phyloP scores from a whole-genome alignment of 1,140 invertebrate species.

The Xylocopa sonorina region DNA sequence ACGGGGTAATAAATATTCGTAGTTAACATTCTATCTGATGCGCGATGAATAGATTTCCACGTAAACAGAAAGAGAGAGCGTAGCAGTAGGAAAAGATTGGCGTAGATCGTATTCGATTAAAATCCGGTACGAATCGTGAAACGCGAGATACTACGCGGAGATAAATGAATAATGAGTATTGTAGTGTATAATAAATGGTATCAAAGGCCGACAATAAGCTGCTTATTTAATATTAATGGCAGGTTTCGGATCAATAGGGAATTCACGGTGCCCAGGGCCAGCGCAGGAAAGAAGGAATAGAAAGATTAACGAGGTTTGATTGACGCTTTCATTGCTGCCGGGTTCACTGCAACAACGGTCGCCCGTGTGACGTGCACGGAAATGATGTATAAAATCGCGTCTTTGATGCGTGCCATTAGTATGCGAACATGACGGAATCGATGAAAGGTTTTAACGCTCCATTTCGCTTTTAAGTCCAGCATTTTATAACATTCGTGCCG shows the following conservation, averaged over 20 bases:
- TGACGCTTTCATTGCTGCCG: constrained; percentile 52
- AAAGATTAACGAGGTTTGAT: constrained; percentile 54
- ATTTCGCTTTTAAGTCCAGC: constrained; percentile 14
- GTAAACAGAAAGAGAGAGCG: no score
- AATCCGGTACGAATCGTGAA: no score
- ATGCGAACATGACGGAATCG: neutral
- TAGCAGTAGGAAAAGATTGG: no score
- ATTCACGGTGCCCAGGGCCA: neutral
- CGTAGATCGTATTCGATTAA: no score
- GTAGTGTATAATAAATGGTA: no score
- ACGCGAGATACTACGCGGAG: no score
- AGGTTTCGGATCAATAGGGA: constrained; percentile 33
- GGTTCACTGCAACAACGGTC: constrained; percentile 16
- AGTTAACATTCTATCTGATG: no score
- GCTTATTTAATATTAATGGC: neutral
- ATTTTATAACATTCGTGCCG: constrained; percentile 32
- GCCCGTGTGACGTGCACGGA: constrained; percentile 42
- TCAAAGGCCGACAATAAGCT: neutral
- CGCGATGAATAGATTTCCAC: no score
- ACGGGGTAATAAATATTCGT: no score
- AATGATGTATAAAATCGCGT: constrained; percentile 54
- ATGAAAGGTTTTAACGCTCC: constrained; percentile 30
- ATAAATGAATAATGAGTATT: no score
- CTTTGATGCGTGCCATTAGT: constrained; percentile 23
- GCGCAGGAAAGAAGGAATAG: constrained; percentile 22